Conservation (phyloP, 2,797 vertebrate species). For the Protosalanx chinensis region DNA sequence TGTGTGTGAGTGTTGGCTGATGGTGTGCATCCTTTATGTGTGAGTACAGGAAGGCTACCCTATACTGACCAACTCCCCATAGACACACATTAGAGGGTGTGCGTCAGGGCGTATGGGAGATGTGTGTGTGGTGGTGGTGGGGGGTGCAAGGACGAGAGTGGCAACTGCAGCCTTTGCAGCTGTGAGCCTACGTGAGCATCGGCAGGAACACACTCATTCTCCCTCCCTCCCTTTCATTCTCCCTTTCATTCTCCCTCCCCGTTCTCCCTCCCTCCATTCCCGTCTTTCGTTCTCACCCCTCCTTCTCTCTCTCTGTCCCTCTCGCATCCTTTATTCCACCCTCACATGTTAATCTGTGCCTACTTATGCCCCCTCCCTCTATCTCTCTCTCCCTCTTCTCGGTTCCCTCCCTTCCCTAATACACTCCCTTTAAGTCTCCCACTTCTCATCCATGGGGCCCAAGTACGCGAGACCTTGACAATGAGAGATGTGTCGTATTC, state of each 20-base stretch:
- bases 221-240: constrained; percentile 31
- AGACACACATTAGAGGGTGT: no score
- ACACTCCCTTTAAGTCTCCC: constrained; percentile 47
- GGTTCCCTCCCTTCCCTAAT: constrained; percentile 29
- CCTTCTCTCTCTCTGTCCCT: not conserved
- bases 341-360: constrained; percentile 1
- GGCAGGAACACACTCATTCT: constrained; percentile 62
- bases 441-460: constrained; percentile 38
- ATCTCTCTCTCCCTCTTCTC: constrained; percentile 7
- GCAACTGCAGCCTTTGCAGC: constrained; percentile 65
- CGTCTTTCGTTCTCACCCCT: not conserved
- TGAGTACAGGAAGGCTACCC: not conserved
- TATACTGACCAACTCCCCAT: not conserved
- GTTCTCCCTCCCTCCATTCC: not conserved
- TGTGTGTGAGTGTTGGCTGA: not conserved
- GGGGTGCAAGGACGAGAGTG: constrained; percentile 49
- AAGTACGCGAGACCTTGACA: constrained; percentile 55
- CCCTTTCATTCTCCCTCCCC: constrained; percentile 12
- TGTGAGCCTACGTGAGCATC: constrained; percentile 74
- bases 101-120: not conserved
- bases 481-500: constrained; percentile 50
- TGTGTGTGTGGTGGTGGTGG: constrained; percentile 30
- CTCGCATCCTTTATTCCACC: not conserved
- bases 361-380: constrained; percentile 19
- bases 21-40: not conserved